phyloP scores from a whole-genome alignment of 2,113 vertebrate genomes.

The Globicephala melas region DNA sequence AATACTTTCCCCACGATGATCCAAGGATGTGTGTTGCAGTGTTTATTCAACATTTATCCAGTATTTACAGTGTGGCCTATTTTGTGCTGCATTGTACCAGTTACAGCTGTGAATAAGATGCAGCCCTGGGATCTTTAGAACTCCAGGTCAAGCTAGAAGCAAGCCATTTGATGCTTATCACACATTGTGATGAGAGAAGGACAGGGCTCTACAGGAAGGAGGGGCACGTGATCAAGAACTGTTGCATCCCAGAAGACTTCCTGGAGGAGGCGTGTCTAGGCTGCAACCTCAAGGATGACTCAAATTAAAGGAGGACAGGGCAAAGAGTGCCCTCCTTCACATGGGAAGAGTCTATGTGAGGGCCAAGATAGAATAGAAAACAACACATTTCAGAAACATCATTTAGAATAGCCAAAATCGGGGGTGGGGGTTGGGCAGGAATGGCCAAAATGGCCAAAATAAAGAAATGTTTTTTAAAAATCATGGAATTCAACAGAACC shows the following conservation, averaged over 20 bases:
- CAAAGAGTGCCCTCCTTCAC: neutral
- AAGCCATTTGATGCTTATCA: neutral
- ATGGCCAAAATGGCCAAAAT: neutral
- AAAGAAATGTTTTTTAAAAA: neutral
- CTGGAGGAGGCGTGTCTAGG: neutral
- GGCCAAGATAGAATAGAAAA: neutral
- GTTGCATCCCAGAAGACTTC: neutral
- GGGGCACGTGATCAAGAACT: neutral
- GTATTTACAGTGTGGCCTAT: neutral
- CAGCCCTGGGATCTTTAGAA: neutral
- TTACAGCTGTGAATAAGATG: neutral
- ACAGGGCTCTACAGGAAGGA: neutral
- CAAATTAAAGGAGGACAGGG: fast-evolving
- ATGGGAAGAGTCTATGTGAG: neutral
- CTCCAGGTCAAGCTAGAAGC: neutral
- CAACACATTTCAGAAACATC: neutral
- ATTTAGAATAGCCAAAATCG: neutral
- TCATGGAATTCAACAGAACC: neutral
- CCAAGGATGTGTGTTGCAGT: neutral
- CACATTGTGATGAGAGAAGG: neutral
- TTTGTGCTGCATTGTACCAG: neutral
- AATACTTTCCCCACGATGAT: fast-evolving
- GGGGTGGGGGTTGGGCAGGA: fast-evolving
- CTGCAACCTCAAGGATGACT: neutral
- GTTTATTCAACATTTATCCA: neutral